Evolutionary conservation across 2,797 vertebrate genomes (phyloP).

Genomic region (Gymnothorax javanicus): DNA sequence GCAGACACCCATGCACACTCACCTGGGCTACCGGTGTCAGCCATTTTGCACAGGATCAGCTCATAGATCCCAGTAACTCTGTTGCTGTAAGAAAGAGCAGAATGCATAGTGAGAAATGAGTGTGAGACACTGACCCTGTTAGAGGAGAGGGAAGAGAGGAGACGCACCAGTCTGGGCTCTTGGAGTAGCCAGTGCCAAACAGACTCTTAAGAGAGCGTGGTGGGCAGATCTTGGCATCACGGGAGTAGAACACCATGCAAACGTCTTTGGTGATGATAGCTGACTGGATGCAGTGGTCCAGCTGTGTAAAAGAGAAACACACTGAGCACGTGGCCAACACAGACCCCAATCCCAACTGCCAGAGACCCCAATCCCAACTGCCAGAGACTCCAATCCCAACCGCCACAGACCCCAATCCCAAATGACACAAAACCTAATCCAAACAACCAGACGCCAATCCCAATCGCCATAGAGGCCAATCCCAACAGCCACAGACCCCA

Average conservation of each 20-base stretch:
- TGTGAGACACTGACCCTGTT: not conserved
- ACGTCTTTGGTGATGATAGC: constrained; percentile 98
- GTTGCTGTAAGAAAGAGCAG: constrained; percentile 76
- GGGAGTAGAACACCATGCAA: constrained; percentile 96
- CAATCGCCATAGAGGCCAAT: too few species aligned
- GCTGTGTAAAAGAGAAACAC: constrained; percentile 63
- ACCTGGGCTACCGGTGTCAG: constrained; percentile 97
- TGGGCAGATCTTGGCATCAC: constrained; percentile 94
- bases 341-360: too few species aligned
- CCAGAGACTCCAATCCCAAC: too few species aligned
- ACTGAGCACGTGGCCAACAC: not conserved
- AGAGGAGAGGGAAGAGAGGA: constrained; percentile 6
- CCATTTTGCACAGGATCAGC: constrained; percentile 95
- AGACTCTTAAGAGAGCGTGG: constrained; percentile 93
- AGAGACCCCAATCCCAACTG: too few species aligned
- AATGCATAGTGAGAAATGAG: too few species aligned
- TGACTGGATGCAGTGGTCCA: constrained; percentile 98
- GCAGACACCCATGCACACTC: constrained; percentile 48
- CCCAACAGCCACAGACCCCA: too few species aligned
- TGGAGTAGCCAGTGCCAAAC: constrained; percentile 93
- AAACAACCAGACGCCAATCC: too few species aligned
- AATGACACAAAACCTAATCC: too few species aligned
- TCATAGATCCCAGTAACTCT: constrained; percentile 96
- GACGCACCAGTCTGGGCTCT: constrained; percentile 90
- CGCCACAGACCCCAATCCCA: too few species aligned